Evolutionary conservation across 2,797 vertebrate species (phyloP).

Genomic region (Peromyscus eremicus): DNA sequence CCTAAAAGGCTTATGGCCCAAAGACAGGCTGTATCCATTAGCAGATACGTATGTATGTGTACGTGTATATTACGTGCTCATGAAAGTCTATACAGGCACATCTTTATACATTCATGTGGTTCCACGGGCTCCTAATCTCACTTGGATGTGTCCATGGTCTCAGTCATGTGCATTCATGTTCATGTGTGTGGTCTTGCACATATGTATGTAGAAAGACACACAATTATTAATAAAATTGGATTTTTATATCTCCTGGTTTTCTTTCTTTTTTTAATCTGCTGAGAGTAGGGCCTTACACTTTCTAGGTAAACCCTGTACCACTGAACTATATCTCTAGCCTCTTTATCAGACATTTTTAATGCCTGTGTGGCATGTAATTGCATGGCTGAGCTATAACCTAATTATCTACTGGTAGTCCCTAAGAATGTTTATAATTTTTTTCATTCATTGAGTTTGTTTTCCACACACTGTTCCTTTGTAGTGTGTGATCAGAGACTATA

Average conservation of each 20-base stretch:
- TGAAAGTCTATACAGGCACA: not conserved
- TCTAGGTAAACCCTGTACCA: not conserved
- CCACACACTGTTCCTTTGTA: slow-evolving; percentile 8
- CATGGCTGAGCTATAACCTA: slow-evolving; percentile 4
- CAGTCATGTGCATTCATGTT: not conserved
- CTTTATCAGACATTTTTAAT: slow-evolving; percentile 38
- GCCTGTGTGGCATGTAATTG: not conserved
- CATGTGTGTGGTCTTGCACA: not conserved
- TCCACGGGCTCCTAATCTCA: not conserved
- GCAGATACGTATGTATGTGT: not conserved
- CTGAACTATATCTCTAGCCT: not conserved
- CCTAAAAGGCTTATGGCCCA: slow-evolving; percentile 48
- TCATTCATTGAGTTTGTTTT: slow-evolving; percentile 52
- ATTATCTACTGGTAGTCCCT: not conserved
- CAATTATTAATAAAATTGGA: not conserved
- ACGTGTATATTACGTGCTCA: not conserved
- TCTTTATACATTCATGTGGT: not conserved
- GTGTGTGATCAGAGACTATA: slow-evolving; percentile 49
- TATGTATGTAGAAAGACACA: not conserved
- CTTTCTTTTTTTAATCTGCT: not conserved
- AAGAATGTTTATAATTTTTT: slow-evolving; percentile 60
- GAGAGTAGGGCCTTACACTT: not conserved
- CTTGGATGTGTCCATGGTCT: not conserved
- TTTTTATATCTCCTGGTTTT: not conserved
- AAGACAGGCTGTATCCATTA: slow-evolving; percentile 24